A percentile compares a stretch with the other conserved stretches of the same genome.
Evolutionary conservation across 1,140 invertebrate species (phyloP).

Genomic region (Hydropsyche tenuis): DNA sequence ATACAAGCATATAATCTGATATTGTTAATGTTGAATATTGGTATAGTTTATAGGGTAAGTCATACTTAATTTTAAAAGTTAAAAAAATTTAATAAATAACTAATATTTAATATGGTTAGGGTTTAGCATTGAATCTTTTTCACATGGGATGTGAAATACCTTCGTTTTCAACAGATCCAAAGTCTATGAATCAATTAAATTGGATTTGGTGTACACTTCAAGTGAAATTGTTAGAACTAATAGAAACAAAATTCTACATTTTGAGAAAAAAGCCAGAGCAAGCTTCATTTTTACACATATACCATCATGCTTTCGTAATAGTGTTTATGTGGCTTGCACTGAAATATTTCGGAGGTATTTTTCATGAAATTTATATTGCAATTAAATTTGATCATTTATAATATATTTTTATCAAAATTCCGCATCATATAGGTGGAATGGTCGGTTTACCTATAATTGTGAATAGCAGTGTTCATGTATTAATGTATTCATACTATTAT

Average conservation of each 20-base stretch:
- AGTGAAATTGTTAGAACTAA: slow-evolving; percentile 56
- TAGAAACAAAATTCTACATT: slow-evolving; percentile 68
- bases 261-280: slow-evolving; percentile 76
- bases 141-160: slow-evolving; percentile 75
- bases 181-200: slow-evolving; percentile 68
- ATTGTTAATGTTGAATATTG: slow-evolving; percentile 56
- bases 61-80: background rate
- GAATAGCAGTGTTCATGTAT: slow-evolving; percentile 53
- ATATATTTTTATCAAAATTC: background rate
- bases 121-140: slow-evolving; percentile 58
- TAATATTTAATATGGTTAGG: no score
- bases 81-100: no score
- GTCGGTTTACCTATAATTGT: slow-evolving; percentile 48
- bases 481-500: slow-evolving; percentile 56
- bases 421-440: slow-evolving; percentile 48
- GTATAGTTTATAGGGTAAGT: slow-evolving; percentile 59
- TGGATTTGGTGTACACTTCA: slow-evolving; percentile 60
- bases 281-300: slow-evolving; percentile 75
- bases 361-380: background rate
- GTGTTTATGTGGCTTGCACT: slow-evolving; percentile 73
- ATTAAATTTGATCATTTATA: background rate
- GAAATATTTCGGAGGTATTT: slow-evolving; percentile 71
- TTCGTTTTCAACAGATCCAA: slow-evolving; percentile 68
- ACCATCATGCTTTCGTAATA: slow-evolving; percentile 73
- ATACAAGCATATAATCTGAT: slow-evolving; percentile 60